phyloP scores from a whole-genome alignment of 53 echinoderm and acorn worm species.

The Mesocentrotus franciscanus region DNA sequence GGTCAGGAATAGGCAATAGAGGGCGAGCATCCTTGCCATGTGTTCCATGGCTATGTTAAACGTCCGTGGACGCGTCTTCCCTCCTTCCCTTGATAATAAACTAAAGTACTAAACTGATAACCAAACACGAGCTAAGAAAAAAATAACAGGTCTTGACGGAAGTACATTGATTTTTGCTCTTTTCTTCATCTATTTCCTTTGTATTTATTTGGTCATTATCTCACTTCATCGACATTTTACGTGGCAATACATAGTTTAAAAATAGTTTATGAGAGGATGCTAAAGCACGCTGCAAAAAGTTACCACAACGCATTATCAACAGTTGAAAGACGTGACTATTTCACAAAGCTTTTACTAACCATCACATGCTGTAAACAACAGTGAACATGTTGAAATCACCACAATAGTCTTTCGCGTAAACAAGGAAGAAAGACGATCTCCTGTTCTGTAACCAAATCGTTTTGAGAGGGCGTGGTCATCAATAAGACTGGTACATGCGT shows the following conservation, averaged over 20 bases:
- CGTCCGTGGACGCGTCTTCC: background rate
- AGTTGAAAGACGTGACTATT: background rate
- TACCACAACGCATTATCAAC: background rate
- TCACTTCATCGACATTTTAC: no score
- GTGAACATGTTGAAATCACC: background rate
- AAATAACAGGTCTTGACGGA: no score
- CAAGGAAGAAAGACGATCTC: background rate
- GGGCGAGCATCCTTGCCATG: background rate
- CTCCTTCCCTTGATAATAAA: background rate
- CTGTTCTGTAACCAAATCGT: background rate
- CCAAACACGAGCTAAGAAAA: background rate
- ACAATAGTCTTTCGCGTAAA: background rate
- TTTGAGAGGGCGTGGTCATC: background rate
- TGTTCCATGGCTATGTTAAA: background rate
- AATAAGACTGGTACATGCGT: slow-evolving; percentile 10
- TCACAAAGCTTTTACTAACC: background rate
- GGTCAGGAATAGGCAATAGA: no score
- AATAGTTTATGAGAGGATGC: background rate
- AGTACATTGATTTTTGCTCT: background rate
- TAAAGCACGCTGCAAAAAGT: background rate
- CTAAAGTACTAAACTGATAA: background rate
- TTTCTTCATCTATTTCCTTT: background rate
- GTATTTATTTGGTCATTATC: background rate
- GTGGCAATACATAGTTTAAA: no score
- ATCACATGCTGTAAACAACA: background rate